Evolutionary conservation across 2,888 invertebrate genomes (phyloP).

Genomic region (Ganaspis brasiliensis): DNA sequence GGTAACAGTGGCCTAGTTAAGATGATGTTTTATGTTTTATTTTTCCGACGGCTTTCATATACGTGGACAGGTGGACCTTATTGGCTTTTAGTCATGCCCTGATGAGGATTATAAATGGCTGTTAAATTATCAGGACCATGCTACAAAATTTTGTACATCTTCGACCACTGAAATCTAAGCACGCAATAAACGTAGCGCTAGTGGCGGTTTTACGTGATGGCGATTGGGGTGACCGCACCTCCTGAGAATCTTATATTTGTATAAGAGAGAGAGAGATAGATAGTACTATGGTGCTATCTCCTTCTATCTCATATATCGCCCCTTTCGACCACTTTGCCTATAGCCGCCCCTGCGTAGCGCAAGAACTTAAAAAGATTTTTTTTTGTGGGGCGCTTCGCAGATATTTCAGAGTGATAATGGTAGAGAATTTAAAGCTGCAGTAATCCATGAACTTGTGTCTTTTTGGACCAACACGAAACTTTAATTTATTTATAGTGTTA

Average conservation of each 20-base stretch:
- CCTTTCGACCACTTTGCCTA: too few relatives aligned
- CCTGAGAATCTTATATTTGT: too few relatives aligned
- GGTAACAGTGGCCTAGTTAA: background rate
- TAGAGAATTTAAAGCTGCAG: conserved; percentile 63
- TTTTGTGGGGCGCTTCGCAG: conserved; percentile 55
- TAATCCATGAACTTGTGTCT: conserved; percentile 60
- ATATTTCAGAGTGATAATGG: conserved; percentile 63
- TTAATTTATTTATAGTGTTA: background rate
- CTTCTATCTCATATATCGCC: too few relatives aligned
- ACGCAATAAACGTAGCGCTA: too few relatives aligned
- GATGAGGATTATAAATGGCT: conserved; percentile 74
- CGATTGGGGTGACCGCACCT: too few relatives aligned
- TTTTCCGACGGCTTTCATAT: conserved; percentile 68
- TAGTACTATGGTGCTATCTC: too few relatives aligned
- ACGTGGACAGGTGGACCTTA: conserved; percentile 71
- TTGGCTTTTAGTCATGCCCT: conserved; percentile 69
- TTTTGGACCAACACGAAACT: background rate
- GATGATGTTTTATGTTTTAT: conserved; percentile 47
- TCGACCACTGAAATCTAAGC: too few relatives aligned
- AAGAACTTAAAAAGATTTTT: conserved; percentile 56
- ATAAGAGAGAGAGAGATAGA: too few relatives aligned
- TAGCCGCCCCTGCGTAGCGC: too few relatives aligned
- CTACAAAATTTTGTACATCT: too few relatives aligned
- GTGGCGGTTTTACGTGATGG: too few relatives aligned
- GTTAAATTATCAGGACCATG: conserved; percentile 70